Evolutionary conservation across 2,113 vertebrate species (phyloP).

Genomic region (Nyctereutes procyonoides): DNA sequence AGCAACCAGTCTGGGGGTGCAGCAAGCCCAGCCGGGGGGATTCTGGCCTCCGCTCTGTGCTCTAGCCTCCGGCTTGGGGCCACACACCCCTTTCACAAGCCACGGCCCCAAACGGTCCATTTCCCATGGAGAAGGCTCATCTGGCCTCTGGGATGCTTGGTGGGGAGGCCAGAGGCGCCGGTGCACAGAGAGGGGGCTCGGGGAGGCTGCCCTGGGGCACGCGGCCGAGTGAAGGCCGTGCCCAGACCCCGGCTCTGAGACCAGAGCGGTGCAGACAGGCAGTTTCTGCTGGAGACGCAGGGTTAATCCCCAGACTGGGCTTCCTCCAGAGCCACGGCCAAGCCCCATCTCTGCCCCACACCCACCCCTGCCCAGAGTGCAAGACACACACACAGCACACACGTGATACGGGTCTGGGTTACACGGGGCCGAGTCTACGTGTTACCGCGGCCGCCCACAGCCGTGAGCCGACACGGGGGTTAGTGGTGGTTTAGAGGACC

Average conservation of each 20-base stretch:
- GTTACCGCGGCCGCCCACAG: slow-evolving; percentile 4
- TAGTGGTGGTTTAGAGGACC: slow-evolving; percentile 82
- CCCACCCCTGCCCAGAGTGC: neutral
- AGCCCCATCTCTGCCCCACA: accelerated
- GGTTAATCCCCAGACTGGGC: neutral
- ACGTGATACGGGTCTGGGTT: neutral
- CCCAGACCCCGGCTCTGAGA: accelerated
- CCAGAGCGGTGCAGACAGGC: neutral
- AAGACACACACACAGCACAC: slow-evolving; percentile 22
- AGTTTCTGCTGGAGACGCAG: neutral
- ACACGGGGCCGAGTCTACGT: neutral
- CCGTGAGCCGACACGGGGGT: slow-evolving; percentile 72
- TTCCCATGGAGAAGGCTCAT: neutral
- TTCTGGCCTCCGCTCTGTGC: neutral
- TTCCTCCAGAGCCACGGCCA: neutral
- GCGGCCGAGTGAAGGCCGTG: accelerated
- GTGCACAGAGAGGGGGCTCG: neutral
- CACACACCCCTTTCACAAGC: neutral
- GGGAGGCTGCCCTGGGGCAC: neutral
- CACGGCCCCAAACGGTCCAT: neutral
- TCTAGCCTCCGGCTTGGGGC: accelerated
- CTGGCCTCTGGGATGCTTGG: neutral
- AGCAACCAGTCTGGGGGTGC: neutral
- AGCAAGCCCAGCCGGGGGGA: accelerated
- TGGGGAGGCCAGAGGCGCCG: neutral